A percentile compares a stretch with the other conserved stretches of the same genome.
Evolutionary conservation across 2,113 vertebrate genomes (phyloP).

Genomic region (Perognathus longimembris): DNA sequence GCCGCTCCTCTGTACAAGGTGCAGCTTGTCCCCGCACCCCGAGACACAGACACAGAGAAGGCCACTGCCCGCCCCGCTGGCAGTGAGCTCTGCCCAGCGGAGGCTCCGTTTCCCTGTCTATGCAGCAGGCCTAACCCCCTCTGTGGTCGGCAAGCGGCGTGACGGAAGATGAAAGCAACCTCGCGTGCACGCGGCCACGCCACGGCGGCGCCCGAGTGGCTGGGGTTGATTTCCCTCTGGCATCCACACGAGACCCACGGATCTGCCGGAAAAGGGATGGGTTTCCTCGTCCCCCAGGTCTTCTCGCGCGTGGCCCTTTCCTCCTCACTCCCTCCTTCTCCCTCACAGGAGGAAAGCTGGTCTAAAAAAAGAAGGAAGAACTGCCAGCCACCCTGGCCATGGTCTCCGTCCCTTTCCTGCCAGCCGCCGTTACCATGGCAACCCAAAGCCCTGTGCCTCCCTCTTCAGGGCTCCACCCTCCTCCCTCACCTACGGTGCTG

Average conservation of each 20-base stretch:
- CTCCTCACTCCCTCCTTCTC: background rate
- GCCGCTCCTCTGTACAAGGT: accelerated
- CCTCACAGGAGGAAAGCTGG: constrained; percentile 16
- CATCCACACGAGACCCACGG: accelerated
- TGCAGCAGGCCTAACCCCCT: background rate
- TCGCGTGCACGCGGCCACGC: accelerated
- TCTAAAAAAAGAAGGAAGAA: constrained; percentile 3
- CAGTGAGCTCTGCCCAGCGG: too few species aligned
- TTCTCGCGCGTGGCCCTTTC: too few species aligned
- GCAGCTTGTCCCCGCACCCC: accelerated
- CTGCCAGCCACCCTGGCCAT: background rate
- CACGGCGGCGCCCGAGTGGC: accelerated
- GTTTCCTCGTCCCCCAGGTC: background rate
- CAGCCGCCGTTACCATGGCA: constrained; percentile 48
- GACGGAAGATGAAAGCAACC: background rate
- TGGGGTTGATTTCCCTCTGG: too few species aligned
- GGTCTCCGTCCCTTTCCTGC: background rate
- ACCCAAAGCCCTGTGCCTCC: constrained; percentile 39
- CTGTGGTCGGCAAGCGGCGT: accelerated
- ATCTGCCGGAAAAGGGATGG: background rate
- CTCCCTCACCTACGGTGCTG: background rate
- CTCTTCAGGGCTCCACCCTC: background rate
- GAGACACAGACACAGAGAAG: too few species aligned
- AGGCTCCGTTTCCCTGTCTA: background rate
- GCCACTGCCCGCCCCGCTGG: too few species aligned